These are phyloP conservation scores for Chiloscyllium plagiosum DNA, from an alignment of 2,113 vertebrate species.

Conservation along the genomic window DNA sequence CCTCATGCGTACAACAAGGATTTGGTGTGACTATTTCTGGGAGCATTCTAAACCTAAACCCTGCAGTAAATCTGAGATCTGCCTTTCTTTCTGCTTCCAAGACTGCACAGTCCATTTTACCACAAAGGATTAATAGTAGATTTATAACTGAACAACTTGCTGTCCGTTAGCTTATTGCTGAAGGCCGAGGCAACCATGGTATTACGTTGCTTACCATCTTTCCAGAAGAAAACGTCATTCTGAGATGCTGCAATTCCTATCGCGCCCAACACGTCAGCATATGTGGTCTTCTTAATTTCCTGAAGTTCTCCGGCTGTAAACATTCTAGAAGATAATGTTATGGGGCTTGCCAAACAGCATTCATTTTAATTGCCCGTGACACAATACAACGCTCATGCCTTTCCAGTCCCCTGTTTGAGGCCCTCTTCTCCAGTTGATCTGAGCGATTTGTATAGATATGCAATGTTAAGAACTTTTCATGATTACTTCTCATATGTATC, in stretches of 20 bases:
- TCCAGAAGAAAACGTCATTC: slow-evolving; percentile 35
- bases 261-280: neutral
- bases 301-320: slow-evolving; percentile 5
- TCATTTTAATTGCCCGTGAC: neutral
- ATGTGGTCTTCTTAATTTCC: neutral
- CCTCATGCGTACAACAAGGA: no score
- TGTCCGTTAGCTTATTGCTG: neutral
- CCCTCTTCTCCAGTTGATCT: neutral
- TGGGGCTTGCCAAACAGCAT: neutral
- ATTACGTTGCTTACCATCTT: neutral
- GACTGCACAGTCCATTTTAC: neutral
- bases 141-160: neutral
- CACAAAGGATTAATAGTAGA: no score
- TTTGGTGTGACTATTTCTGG: neutral
- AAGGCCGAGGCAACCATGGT: neutral
- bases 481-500: neutral
- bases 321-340: neutral
- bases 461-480: neutral
- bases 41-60: neutral
- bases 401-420: neutral
- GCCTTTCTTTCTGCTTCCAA: neutral
- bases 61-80: neutral
- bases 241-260: neutral
- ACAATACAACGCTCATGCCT: neutral
- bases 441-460: neutral